Base-by-base conservation (phyloP, 2,113 vertebrate genomes). In the Brachypteracias leptosomus region DNA sequence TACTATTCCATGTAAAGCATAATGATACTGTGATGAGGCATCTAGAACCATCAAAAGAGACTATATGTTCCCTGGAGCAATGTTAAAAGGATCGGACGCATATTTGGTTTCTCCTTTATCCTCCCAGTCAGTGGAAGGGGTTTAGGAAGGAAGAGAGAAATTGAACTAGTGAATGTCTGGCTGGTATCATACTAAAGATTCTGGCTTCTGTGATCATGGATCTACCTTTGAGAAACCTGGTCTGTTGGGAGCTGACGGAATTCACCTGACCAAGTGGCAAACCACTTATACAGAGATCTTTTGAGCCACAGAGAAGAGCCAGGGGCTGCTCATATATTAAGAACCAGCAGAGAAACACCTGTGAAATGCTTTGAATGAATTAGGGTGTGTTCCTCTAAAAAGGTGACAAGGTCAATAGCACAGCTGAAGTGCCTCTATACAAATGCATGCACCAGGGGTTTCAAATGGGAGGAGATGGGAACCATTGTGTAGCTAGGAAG, bases 391-490 rank as follows among this genome's bases (percentile, higher is more conserved):
- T 67, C 29, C 22, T 26, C 24, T 9, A 6, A 52, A 67, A 68
- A 44, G 19, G 7, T 62, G 59, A 73, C 24, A 26, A 4, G 11
- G 7, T 11, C 35, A 46, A 7, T 44, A 46, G 15, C 4, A 14
- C 35, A 26, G 11, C 26, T 26, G 31, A 36, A 66, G 15, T 29
- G n/a, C 15, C 16, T 13, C 1, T 40, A n/a, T 44, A 42, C 13
- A 1, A 0, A 21, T 29, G 24, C 13, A 10, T 5, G 4, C 59
- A 42, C 24, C 24, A 29, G 7, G 24, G 31, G 11, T 35, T 44
- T 31, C 33, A 86, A 59, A 66, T 35, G 55, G 35, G 28, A 62
- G 15, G 47, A 51, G 12, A 42, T 84, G 79, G 38, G 46, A 54
- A 25, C 21, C 13, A 4, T 40, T 4, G 38, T 61, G 38, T 28